These are phyloP conservation scores for Guaruba guarouba DNA, from an alignment of 2,113 vertebrate genomes.

Conservation along the genomic window DNA sequence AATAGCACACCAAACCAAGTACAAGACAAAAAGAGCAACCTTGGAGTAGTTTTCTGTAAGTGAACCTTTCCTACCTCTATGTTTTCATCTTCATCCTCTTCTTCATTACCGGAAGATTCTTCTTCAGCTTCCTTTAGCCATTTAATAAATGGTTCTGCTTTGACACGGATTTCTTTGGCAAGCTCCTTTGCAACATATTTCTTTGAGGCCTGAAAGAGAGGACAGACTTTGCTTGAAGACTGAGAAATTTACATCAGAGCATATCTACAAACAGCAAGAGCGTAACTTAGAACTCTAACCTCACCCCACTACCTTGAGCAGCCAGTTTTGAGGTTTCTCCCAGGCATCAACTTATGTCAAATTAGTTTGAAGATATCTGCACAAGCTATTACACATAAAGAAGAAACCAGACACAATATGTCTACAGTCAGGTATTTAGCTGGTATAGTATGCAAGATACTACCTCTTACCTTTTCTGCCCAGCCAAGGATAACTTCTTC, in stretches of 20 bases:
- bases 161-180: slow-evolving; percentile 97
- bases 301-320: not conserved
- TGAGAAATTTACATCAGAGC: too few relatives aligned
- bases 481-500: slow-evolving; percentile 95
- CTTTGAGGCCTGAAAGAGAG: slow-evolving; percentile 86
- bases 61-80: slow-evolving; percentile 80
- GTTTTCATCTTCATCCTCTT: slow-evolving; percentile 88
- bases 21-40: not conserved
- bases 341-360: not conserved
- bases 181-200: slow-evolving; percentile 98
- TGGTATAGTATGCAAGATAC: accelerated
- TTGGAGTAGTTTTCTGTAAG: not conserved
- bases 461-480: slow-evolving; percentile 88
- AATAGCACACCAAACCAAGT: accelerated
- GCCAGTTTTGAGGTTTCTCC: accelerated
- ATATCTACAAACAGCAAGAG: not conserved
- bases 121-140: slow-evolving; percentile 98
- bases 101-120: slow-evolving; percentile 92
- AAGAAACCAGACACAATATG: accelerated
- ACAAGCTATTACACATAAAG: accelerated
- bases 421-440: not conserved
- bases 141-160: slow-evolving; percentile 95
- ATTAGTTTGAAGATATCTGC: not conserved
- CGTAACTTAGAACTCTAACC: not conserved
- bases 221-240: accelerated